Base-by-base conservation (phyloP, 2,888 invertebrate species). In the Idaea straminata region DNA sequence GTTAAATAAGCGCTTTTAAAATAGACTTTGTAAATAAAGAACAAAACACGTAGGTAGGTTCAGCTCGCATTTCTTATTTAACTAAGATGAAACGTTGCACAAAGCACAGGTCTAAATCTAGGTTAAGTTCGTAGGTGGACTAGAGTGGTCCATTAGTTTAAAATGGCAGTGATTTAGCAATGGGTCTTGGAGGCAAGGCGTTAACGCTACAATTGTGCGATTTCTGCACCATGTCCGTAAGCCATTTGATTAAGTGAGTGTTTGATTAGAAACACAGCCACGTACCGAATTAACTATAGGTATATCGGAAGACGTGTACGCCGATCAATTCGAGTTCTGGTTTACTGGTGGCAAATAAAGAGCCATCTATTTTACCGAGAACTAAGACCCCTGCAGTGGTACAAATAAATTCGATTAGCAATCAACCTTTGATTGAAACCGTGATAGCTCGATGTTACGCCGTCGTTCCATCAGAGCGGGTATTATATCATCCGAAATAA, bases 51-150 rank as follows among this genome's bases (percentile, higher is more conserved):
- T 47, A 6, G 47, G 47, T 47, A 47, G 47, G 47, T 47, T 47
- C 47, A 47, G 47, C 10, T 47, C 47, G 10, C 47, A 47, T 47
- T 47, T 47, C 47, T 47, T 47, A 47, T 47, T 47, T 10, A 47
- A 47, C 47, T 47, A 13, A 13, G 47, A 47, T 47, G 47, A 47
- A 47, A 47, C 47, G 47, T 47, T 47, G 47, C 47, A 47, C 47
- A 47, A 47, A 47, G 47, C 47, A 47, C 47, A 47, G 47, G 47
- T 47, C 47, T 47, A 47, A 47, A 47, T 47, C 47, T 47, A 10
- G 47, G 47, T 47, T 47, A 47, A 47, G 47, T 47, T 47, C 47
- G 47, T 47, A 47, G 47, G 47, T 47, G 47, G 47, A 47, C 47
- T 47, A 47, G 47, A 47, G 47, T 25, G 47, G 47, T 13, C 47